Evolutionary conservation across 2,113 vertebrate species (phyloP).

Genomic region (Cyanoderma ruficeps): DNA sequence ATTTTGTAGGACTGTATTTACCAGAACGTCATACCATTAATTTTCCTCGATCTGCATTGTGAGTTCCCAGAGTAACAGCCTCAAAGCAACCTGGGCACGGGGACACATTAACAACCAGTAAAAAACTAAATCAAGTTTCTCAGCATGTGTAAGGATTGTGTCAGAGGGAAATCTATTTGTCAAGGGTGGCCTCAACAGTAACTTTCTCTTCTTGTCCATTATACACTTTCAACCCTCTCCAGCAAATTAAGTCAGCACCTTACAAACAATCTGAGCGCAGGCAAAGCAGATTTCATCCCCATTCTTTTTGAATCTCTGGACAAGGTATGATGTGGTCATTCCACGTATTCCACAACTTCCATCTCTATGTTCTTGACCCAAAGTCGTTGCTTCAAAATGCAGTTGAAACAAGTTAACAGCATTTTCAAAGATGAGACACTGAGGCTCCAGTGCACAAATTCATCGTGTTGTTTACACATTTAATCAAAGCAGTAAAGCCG

Average conservation of each 20-base stretch:
- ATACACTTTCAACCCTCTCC: neutral
- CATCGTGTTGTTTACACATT: rapidly evolving
- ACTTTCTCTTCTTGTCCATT: neutral
- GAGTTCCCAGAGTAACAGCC: neutral
- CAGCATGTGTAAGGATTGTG: neutral
- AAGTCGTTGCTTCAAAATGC: neutral
- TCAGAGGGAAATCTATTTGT: neutral
- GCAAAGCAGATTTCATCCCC: neutral
- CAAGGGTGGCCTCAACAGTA: neutral
- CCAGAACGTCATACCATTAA: neutral
- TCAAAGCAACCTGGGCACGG: neutral
- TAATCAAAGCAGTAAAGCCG: neutral
- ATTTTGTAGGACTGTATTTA: neutral
- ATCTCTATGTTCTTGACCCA: neutral
- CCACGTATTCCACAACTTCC: neutral
- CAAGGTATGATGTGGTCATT: neutral
- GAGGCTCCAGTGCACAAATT: neutral
- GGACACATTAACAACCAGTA: neutral
- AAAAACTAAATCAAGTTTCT: neutral
- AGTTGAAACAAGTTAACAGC: neutral
- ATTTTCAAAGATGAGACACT: neutral
- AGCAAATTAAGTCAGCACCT: neutral
- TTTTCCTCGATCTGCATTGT: neutral
- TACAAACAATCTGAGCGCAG: neutral
- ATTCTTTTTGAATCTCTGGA: neutral